Evolutionary conservation across 2,113 vertebrate genomes (phyloP).

Genomic region (Hyaena hyaena): DNA sequence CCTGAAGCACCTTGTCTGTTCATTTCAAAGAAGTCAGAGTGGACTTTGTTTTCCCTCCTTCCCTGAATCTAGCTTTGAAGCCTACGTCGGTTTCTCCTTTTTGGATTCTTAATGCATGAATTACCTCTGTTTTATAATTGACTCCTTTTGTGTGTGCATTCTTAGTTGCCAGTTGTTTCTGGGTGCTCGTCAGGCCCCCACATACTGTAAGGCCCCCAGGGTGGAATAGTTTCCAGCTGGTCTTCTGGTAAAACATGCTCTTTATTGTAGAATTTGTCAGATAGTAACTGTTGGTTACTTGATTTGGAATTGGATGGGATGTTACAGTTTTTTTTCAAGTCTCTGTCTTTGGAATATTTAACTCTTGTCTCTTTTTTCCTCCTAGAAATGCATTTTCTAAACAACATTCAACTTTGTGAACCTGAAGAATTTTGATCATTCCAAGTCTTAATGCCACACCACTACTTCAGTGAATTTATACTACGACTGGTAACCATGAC

Average conservation of each 20-base stretch:
- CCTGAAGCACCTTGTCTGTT: not conserved
- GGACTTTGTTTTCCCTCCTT: not conserved
- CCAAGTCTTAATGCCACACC: constrained; percentile 78
- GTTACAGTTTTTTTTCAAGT: not conserved
- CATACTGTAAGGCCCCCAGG: not conserved
- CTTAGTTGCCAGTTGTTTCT: not conserved
- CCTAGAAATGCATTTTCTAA: constrained; percentile 75
- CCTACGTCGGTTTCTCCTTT: not conserved
- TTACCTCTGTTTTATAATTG: not conserved
- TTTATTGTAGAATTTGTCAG: not conserved
- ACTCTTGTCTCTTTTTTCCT: constrained; percentile 63
- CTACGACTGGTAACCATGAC: constrained; percentile 76
- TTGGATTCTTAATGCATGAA: not conserved
- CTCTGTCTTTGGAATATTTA: constrained; percentile 53
- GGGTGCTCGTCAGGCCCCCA: not conserved
- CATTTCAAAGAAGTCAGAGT: not conserved
- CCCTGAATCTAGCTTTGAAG: not conserved
- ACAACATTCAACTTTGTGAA: constrained; percentile 67
- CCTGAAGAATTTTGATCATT: constrained; percentile 84
- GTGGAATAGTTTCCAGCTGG: not conserved
- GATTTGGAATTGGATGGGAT: not conserved
- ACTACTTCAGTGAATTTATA: constrained; percentile 74
- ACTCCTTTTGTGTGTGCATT: not conserved
- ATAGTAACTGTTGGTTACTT: not conserved
- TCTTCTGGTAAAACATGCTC: no score